phyloP scores from a whole-genome alignment of 2,888 invertebrate genomes.

The Meloe dianella region DNA sequence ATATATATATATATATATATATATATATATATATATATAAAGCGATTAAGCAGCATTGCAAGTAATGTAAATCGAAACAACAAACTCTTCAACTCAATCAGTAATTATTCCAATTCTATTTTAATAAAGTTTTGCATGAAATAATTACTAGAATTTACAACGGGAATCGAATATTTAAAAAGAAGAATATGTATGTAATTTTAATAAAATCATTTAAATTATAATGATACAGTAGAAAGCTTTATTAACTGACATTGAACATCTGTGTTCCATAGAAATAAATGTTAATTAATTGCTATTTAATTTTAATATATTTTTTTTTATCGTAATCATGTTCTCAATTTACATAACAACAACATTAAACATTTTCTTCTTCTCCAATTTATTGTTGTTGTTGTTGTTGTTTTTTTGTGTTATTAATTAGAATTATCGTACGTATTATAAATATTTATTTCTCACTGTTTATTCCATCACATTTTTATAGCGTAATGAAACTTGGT shows the following conservation, averaged over 20 bases:
- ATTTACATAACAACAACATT: constrained; percentile 1
- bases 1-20: no score
- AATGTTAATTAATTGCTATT: background rate
- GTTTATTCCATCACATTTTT: constrained; percentile 15
- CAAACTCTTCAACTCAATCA: background rate
- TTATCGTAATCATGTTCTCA: background rate
- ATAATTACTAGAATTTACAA: background rate
- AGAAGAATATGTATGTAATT: constrained; percentile 24
- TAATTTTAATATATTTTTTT: background rate
- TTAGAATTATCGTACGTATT: constrained; percentile 2
- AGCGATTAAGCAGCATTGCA: background rate
- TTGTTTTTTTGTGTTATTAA: background rate
- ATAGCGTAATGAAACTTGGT: constrained; percentile 14
- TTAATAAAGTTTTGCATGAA: background rate
- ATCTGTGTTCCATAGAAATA: background rate
- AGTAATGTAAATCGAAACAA: background rate
- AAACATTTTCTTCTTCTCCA: background rate
- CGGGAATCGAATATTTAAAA: background rate
- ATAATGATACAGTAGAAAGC: background rate
- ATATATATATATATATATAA: no score
- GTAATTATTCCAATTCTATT: background rate
- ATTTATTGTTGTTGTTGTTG: no score
- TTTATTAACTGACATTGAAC: background rate
- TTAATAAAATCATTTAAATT: constrained; percentile 20
- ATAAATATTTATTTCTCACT: constrained; percentile 17